Evolutionary conservation across 2,113 vertebrate species (phyloP).

Genomic region (Sterna hirundo): DNA sequence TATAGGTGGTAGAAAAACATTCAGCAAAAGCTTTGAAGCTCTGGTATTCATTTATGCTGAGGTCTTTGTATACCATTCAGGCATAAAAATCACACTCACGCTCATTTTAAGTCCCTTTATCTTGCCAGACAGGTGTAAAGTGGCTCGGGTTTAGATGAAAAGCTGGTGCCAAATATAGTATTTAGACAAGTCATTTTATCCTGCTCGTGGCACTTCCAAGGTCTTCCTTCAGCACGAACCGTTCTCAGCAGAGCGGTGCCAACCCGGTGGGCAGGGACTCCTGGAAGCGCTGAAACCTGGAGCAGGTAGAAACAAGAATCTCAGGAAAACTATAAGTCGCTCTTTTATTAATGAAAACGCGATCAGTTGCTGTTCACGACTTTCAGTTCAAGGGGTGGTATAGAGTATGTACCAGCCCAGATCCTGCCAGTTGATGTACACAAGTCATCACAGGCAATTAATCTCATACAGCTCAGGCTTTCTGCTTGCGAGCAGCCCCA

Average conservation of each 20-base stretch:
- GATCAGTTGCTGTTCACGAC: too few species aligned
- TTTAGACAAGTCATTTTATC: not conserved
- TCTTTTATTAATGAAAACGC: not conserved
- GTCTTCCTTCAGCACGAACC: not conserved
- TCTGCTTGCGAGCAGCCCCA: not conserved
- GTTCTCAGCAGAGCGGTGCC: not conserved
- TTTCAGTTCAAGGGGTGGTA: not conserved
- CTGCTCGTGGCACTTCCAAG: not conserved
- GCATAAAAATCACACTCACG: not conserved
- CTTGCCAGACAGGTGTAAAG: constrained; percentile 30
- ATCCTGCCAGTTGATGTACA: not conserved
- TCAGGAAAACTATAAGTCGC: not conserved
- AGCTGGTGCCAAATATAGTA: constrained; percentile 12
- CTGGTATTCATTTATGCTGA: not conserved
- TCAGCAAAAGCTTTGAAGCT: constrained; percentile 24
- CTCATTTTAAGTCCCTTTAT: constrained; percentile 6
- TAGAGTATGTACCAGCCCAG: not conserved
- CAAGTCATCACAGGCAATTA: not conserved
- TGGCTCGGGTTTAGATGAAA: not conserved
- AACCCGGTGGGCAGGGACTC: not conserved
- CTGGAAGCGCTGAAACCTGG: not conserved
- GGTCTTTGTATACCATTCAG: not conserved
- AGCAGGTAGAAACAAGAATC: not conserved
- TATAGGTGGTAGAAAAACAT: not conserved
- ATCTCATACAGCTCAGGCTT: not conserved